Conservation (phyloP, 2,113 vertebrate species). For the Corythoichthys haematopterus region DNA sequence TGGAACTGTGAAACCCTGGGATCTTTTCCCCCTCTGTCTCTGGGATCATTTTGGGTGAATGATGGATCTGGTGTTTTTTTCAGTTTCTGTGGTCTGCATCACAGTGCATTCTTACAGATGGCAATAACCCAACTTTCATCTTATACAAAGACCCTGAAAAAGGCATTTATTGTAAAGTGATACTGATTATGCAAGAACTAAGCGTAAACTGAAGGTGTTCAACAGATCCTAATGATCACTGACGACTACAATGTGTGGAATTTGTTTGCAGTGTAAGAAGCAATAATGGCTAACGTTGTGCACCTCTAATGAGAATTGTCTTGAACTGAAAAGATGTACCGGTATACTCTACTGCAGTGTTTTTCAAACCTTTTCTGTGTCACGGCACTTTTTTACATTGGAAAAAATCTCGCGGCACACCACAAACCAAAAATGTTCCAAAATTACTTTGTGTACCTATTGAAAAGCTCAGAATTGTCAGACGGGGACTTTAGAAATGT, state of each 20-base stretch:
- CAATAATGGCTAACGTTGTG: constrained; percentile 43
- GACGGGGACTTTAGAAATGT: too few relatives aligned
- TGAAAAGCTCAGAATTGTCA: too few relatives aligned
- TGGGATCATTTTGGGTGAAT: constrained; percentile 37
- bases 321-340: neutral
- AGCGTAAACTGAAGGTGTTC: constrained; percentile 49
- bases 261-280: constrained; percentile 61
- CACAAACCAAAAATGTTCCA: too few relatives aligned
- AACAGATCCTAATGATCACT: constrained; percentile 57
- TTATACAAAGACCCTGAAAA: constrained; percentile 31
- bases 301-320: constrained; percentile 53
- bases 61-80: constrained; percentile 32
- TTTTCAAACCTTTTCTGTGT: too few relatives aligned
- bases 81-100: constrained; percentile 42
- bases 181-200: constrained; percentile 46
- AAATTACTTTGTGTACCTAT: too few relatives aligned
- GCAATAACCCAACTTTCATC: constrained; percentile 18
- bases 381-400: too few relatives aligned
- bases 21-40: too few relatives aligned
- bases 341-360: too few relatives aligned
- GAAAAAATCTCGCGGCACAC: too few relatives aligned
- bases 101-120: constrained; percentile 29
- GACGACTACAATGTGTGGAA: constrained; percentile 59
- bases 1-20: neutral
- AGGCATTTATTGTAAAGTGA: constrained; percentile 33